Base-by-base conservation (phyloP, 1,140 invertebrate species). In the Drosophila jambulina region DNA sequence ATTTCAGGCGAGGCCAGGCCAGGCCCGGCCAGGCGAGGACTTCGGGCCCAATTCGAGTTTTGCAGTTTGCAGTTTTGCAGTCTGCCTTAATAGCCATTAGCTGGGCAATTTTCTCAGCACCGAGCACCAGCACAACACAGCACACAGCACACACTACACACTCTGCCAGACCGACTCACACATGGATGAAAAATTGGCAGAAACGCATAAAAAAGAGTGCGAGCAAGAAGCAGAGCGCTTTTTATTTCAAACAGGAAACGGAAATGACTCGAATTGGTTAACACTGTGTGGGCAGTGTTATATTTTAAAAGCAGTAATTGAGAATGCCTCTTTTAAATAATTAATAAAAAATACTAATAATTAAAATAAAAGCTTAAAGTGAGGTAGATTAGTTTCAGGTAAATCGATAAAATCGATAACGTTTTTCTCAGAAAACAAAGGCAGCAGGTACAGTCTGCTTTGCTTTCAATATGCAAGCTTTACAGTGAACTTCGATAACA, bases 61-160 rank as follows among this genome's bases (percentile, higher is more conserved):
- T 40, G 27, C 34, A 61, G 48, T 38, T 48, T 36, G 29, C 21
- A 21, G 48, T 59, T 60, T 29, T 25, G 40, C 61, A 51, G 78
- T 79, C 76, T 49, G 80, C 71, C 78, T 87, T 87, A 87, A 87
- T 88, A 88, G 83, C 83, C 83, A 87, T 87, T 88, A 87, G 84
- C 80, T 78, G 83, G 76, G 70, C 79, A 79, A 82, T 82, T 82
- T 78, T 78, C 65, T 64, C 57, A 54, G 71, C 77, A 46, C 36
- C 36, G 36, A 38, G 36, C 36, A 38, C 15, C 49, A 58, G 13
- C 23, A 56, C 23, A 54, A 27, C n/a, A 63, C 48, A 56, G n/a
- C 25, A 29, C 46, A 25, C 32, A 27, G 15, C 49, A 75, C 75
- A 51, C 70, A 59, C 23, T 10, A 49, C 25, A 49, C 40, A 42